These are phyloP conservation scores for Nesogale talazaci DNA, from an alignment of 2,113 vertebrate genomes.

Conservation along the genomic window DNA sequence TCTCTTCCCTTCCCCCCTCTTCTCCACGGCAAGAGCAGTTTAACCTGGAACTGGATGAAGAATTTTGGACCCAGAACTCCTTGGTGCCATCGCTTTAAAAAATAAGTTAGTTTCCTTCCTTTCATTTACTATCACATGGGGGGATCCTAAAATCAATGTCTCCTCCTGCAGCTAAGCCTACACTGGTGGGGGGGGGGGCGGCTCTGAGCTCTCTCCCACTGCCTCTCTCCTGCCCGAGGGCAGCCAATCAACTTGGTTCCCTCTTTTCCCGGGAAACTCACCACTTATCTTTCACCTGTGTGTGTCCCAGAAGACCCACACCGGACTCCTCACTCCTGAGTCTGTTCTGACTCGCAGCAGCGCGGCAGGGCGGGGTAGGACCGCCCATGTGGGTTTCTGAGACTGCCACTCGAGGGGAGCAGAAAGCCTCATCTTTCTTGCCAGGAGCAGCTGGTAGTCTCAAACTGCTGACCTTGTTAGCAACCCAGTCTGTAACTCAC, in stretches of 20 bases:
- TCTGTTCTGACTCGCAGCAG: too few species aligned
- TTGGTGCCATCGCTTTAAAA: neutral
- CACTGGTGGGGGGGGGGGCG: rapidly evolving
- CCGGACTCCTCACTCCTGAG: too few species aligned
- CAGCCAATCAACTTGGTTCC: neutral
- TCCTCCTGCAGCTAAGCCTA: rapidly evolving
- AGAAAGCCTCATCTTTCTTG: too few species aligned
- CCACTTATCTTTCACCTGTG: neutral
- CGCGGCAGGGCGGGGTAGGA: too few species aligned
- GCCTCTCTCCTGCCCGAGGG: neutral
- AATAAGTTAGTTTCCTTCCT: neutral
- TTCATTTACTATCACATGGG: neutral
- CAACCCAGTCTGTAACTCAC: too few species aligned
- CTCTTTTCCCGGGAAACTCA: neutral
- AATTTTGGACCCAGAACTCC: neutral
- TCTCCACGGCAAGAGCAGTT: neutral
- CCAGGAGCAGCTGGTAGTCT: too few species aligned
- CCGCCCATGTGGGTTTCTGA: too few species aligned
- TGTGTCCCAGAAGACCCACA: rapidly evolving
- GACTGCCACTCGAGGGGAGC: too few species aligned
- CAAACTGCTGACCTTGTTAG: too few species aligned
- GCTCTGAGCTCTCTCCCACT: neutral
- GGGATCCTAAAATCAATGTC: neutral
- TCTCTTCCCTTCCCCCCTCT: neutral
- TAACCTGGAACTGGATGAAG: neutral